Evolutionary conservation across 2,888 invertebrate genomes (phyloP).

Genomic region (Barypeithes pellucidus): DNA sequence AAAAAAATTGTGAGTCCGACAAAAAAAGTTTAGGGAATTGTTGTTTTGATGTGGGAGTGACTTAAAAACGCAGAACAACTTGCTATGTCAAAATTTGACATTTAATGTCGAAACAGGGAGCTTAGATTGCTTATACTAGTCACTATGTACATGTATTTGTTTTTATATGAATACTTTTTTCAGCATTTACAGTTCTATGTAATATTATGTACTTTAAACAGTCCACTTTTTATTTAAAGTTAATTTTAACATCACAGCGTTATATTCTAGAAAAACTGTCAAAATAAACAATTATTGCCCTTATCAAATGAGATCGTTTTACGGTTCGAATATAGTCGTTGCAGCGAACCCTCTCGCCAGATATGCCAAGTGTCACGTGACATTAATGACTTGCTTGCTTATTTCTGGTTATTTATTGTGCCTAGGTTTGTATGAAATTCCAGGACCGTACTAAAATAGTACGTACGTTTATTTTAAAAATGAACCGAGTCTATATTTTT

Average conservation of each 20-base stretch:
- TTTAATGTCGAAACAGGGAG: slow-evolving; percentile 18
- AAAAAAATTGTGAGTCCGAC: slow-evolving; percentile 66
- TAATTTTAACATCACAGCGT: slow-evolving; percentile 38
- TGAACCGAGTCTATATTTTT: too few species aligned
- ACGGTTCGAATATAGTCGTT: too few species aligned
- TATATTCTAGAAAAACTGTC: slow-evolving; percentile 2
- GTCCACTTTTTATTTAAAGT: slow-evolving; percentile 5
- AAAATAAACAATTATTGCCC: background rate
- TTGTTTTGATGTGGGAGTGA: slow-evolving; percentile 30
- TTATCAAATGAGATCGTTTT: background rate
- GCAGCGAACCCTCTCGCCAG: too few species aligned
- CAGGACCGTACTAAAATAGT: too few species aligned
- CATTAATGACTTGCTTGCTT: too few species aligned
- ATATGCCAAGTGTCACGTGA: too few species aligned
- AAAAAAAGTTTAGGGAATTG: slow-evolving; percentile 40
- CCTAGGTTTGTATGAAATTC: too few species aligned
- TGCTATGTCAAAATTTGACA: slow-evolving; percentile 18
- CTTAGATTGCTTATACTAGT: slow-evolving; percentile 37
- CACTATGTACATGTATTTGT: slow-evolving; percentile 37
- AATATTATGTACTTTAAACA: slow-evolving; percentile 34
- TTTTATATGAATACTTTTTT: slow-evolving; percentile 16
- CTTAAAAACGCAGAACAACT: slow-evolving; percentile 15
- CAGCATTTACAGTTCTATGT: slow-evolving; percentile 42
- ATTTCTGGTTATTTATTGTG: too few species aligned
- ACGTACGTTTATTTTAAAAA: too few species aligned